Conservation (phyloP, 2,797 vertebrate species). For the Oceanodroma leucorhoa region DNA sequence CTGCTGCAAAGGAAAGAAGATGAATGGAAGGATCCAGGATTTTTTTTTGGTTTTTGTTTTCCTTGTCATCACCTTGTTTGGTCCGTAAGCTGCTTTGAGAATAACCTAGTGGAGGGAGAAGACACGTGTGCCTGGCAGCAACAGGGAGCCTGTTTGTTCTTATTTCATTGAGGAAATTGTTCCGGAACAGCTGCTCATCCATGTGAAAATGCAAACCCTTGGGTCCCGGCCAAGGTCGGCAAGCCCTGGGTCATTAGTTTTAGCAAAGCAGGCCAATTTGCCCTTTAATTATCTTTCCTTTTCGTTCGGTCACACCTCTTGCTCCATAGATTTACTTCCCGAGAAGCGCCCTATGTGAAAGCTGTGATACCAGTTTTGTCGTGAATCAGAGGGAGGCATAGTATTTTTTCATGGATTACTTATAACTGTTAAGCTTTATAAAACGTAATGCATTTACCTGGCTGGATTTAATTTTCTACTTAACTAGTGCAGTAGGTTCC, state of each 20-base stretch:
- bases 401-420: neutral
- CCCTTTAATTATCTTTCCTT: constrained; percentile 37
- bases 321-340: neutral
- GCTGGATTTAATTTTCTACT: neutral
- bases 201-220: constrained; percentile 64
- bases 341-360: neutral
- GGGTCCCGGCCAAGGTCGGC: constrained; percentile 45
- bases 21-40: neutral
- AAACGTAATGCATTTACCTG: neutral
- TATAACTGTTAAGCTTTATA: neutral
- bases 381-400: neutral
- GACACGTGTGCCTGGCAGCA: neutral
- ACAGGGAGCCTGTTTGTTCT: constrained; percentile 46
- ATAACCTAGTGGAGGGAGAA: constrained; percentile 19
- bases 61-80: constrained; percentile 23
- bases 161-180: constrained; percentile 57
- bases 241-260: constrained; percentile 62
- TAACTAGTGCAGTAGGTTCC: neutral
- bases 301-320: neutral
- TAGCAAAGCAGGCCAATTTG: constrained; percentile 43
- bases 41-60: neutral
- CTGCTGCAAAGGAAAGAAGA: neutral
- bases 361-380: neutral
- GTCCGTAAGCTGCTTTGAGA: neutral
- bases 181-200: constrained; percentile 59